Percentiles rank a stretch among this genome's conserved stretches.
These are phyloP conservation scores for Hydrotaea cyrtoneurina DNA, from an alignment of 2,888 invertebrate species.

Conservation along the genomic window DNA sequence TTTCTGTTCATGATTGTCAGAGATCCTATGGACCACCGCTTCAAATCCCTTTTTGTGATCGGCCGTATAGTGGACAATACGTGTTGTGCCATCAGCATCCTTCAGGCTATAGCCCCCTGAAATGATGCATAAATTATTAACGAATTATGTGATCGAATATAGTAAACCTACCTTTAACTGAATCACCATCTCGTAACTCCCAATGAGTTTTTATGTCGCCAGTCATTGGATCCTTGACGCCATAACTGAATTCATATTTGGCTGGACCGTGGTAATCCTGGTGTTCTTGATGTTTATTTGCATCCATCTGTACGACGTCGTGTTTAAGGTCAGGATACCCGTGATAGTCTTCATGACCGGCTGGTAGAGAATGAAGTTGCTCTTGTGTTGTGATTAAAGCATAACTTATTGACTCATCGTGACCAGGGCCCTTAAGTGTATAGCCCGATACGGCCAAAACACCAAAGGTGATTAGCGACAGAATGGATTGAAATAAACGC, in stretches of 20 bases:
- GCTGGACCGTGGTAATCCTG: slow-evolving; percentile 67
- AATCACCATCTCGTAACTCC: slow-evolving; percentile 81
- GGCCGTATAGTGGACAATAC: slow-evolving; percentile 79
- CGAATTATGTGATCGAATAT: too few relatives aligned
- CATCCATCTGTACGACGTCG: neutral
- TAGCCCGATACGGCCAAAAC: neutral
- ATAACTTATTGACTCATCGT: neutral
- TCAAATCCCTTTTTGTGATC: slow-evolving; percentile 80
- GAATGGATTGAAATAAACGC: neutral
- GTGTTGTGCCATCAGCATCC: slow-evolving; percentile 79
- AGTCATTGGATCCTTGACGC: slow-evolving; percentile 79
- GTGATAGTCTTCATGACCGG: slow-evolving; percentile 55
- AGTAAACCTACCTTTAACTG: slow-evolving; percentile 73
- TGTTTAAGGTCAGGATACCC: slow-evolving; percentile 33
- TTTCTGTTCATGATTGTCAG: slow-evolving; percentile 66
- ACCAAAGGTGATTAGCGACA: neutral
- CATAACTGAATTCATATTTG: slow-evolving; percentile 76
- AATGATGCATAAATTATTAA: too few relatives aligned
- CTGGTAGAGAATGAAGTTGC: slow-evolving; percentile 62
- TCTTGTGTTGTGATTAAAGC: slow-evolving; percentile 73
- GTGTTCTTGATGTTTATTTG: slow-evolving; percentile 65
- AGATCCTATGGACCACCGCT: slow-evolving; percentile 78
- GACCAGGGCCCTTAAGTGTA: neutral
- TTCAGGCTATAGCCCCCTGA: slow-evolving; percentile 78
- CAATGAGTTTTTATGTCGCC: slow-evolving; percentile 80